Base-by-base conservation (phyloP, 2,113 vertebrate species). In the Irena cyanogastra region DNA sequence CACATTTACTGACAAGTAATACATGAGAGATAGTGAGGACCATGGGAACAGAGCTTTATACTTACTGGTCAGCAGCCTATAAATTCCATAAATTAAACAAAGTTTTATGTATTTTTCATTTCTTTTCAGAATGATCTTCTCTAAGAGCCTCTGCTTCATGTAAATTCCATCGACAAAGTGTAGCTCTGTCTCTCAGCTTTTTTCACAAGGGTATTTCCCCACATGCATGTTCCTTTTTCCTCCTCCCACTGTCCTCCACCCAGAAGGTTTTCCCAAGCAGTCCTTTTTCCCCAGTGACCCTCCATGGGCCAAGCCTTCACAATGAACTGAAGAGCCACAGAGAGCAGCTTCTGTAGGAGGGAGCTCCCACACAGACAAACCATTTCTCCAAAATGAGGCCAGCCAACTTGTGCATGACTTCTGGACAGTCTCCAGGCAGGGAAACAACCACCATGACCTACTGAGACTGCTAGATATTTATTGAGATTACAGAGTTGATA, bases 11-110 rank as follows among this genome's bases (percentile, higher is more conserved):
- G 98, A 98, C 97, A 98, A 98, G 98, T 97, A 97, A 97, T 97
- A 97, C 98, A 96, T 98, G 98, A 98, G 95, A 97, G 97, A 98
- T 98, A 97, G 97, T 96, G 97, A 95, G 98, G 94, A 95, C 92
- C 98, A 85, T 92, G 97, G 98, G 98, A 98, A 97, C 91, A 94
- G 97, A 97, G 98, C 98, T 98, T 98, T 96, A 97, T 98, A 98
- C 98, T 97, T 97, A 98, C 97, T 97, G 98, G 98, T 98, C 98
- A 98, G 98, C 97, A 98, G 98, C 98, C 96, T 98, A 98, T 97
- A 97, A 98, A 97, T 98, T 96, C 98, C 97, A 98, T 97, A 98
- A 98, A 98, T 98, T 98, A 98, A 97, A 97, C 97, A 95, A 98
- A 98, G 97, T 98, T 98, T 98, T 98, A 98, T 97, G 97, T 96